Conservation (phyloP, 1,140 invertebrate genomes). For the Bilobella aurantiaca region DNA sequence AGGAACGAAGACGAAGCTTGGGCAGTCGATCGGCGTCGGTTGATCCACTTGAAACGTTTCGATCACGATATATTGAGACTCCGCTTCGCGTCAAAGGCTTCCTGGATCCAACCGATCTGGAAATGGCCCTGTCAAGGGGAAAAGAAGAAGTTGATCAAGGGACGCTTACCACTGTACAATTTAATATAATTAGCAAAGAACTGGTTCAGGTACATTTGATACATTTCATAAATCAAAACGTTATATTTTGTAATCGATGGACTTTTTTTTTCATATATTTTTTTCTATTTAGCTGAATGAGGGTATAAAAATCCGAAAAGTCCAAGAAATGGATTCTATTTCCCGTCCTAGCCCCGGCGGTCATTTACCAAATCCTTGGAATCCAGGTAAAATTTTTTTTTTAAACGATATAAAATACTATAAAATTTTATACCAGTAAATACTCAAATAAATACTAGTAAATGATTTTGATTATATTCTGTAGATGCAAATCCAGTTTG, state of each 20-base stretch:
- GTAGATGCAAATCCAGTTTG: constrained; percentile 3
- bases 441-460: no score
- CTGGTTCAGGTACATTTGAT: constrained; percentile 41
- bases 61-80: constrained; percentile 20
- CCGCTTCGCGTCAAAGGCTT: constrained; percentile 33
- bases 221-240: neutral
- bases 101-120: constrained; percentile 52
- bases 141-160: constrained; percentile 67
- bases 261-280: constrained; percentile 36
- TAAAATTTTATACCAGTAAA: no score
- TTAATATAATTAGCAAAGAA: constrained; percentile 58
- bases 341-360: neutral
- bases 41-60: constrained; percentile 23
- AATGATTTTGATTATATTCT: neutral
- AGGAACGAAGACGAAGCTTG: constrained; percentile 28
- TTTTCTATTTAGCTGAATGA: constrained; percentile 68
- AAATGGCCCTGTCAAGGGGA: constrained; percentile 70
- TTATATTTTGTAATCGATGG: neutral
- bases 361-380: neutral
- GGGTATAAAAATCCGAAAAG: constrained; percentile 62
- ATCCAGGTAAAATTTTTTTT: neutral
- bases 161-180: constrained; percentile 62
- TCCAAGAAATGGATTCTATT: constrained; percentile 42
- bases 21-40: constrained; percentile 19
- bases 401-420: no score